These are phyloP conservation scores for Lycaon pictus DNA, from an alignment of 2,113 vertebrate genomes.

Conservation along the genomic window DNA sequence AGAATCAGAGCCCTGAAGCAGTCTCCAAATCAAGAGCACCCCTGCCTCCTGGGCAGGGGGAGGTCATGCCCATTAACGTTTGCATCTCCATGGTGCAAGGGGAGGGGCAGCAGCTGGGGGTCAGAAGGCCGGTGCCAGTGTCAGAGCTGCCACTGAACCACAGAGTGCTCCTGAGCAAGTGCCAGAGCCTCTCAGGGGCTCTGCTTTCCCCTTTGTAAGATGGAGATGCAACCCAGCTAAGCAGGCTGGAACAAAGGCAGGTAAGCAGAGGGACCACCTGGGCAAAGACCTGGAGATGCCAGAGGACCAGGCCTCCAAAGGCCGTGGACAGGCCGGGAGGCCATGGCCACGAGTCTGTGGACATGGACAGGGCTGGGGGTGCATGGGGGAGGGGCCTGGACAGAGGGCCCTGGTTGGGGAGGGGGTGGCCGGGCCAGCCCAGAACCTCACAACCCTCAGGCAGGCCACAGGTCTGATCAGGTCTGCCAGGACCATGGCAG, in stretches of 20 bases:
- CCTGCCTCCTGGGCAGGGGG: background rate
- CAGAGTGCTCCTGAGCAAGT: background rate
- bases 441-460: background rate
- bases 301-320: background rate
- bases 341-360: background rate
- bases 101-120: background rate
- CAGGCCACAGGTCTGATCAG: background rate
- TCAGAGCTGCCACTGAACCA: background rate
- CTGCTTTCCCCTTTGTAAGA: background rate
- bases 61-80: background rate
- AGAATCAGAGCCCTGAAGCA: background rate
- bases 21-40: background rate
- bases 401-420: rapidly evolving
- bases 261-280: background rate
- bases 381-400: too few relatives aligned
- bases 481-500: rapidly evolving
- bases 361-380: rapidly evolving
- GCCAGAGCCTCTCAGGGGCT: background rate
- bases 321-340: background rate
- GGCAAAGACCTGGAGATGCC: background rate
- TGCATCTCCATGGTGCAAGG: background rate
- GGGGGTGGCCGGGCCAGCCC: background rate
- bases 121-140: background rate
- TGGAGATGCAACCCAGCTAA: background rate
- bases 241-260: background rate